A percentile compares a stretch with the other conserved stretches of the same genome.
Evolutionary conservation across 2,797 vertebrate species (phyloP).

Genomic region (Sparidentex hasta): DNA sequence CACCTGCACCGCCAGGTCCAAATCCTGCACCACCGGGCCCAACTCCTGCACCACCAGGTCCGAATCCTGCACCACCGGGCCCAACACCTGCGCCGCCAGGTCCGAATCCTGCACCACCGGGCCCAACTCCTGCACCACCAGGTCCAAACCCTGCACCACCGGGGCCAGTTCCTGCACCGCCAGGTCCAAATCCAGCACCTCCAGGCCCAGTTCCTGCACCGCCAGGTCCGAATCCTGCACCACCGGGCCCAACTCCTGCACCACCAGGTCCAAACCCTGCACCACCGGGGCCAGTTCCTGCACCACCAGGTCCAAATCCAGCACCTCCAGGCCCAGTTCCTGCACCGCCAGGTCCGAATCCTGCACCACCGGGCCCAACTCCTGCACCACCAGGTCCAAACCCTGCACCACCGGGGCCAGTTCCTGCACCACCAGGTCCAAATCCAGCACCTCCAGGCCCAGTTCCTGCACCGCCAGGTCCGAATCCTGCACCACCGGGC

Average conservation of each 20-base stretch:
- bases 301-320: conserved; percentile 52
- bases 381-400: conserved; percentile 46
- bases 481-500: conserved; percentile 49
- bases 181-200: conserved; percentile 34
- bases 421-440: conserved; percentile 15
- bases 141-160: conserved; percentile 41
- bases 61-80: conserved; percentile 39
- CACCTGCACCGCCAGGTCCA: conserved; percentile 54
- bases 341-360: background rate
- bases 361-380: conserved; percentile 38
- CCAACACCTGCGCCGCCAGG: conserved; percentile 46
- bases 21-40: conserved; percentile 50
- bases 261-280: too few species aligned
- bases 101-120: conserved; percentile 32
- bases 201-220: conserved; percentile 37
- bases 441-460: conserved; percentile 36
- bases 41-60: conserved; percentile 35
- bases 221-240: conserved; percentile 17
- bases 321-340: conserved; percentile 35
- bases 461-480: conserved; percentile 4
- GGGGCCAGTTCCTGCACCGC: conserved; percentile 47
- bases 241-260: conserved; percentile 21
- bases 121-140: conserved; percentile 46
- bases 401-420: conserved; percentile 50
- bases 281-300: conserved; percentile 14